phyloP scores from a whole-genome alignment of 2,113 vertebrate species.

The Grus americana region DNA sequence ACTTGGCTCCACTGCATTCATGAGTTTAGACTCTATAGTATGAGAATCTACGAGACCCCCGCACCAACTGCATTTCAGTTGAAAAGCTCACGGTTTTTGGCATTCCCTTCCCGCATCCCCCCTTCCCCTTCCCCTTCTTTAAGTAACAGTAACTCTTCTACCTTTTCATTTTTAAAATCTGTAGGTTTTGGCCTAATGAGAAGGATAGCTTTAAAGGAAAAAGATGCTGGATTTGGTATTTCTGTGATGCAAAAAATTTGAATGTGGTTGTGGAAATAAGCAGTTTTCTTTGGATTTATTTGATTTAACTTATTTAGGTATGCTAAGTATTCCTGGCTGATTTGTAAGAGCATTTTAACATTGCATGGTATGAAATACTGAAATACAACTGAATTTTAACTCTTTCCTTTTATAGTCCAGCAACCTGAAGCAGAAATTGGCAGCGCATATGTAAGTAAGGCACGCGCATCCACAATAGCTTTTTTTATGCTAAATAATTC shows the following conservation, averaged over 20 bases:
- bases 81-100: not conserved
- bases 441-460: constrained; percentile 94
- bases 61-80: not conserved
- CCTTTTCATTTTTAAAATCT: not conserved
- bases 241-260: not conserved
- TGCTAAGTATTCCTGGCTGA: not conserved
- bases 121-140: not conserved
- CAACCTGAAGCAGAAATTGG: constrained; percentile 92
- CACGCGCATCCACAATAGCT: not conserved
- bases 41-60: no score
- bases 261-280: not conserved
- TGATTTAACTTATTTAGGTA: not conserved
- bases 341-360: not conserved
- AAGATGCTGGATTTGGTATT: not conserved
- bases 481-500: not conserved
- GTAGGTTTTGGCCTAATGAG: not conserved
- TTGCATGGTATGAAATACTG: not conserved
- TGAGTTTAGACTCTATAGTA: not conserved
- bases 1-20: not conserved
- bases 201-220: not conserved
- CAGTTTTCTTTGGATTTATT: not conserved
- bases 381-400: constrained; percentile 26
- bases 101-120: not conserved
- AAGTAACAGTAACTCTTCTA: not conserved
- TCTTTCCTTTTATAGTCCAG: constrained; percentile 81